Conservation (phyloP, 1,140 invertebrate genomes). For the Aphelenchoides avenae region DNA sequence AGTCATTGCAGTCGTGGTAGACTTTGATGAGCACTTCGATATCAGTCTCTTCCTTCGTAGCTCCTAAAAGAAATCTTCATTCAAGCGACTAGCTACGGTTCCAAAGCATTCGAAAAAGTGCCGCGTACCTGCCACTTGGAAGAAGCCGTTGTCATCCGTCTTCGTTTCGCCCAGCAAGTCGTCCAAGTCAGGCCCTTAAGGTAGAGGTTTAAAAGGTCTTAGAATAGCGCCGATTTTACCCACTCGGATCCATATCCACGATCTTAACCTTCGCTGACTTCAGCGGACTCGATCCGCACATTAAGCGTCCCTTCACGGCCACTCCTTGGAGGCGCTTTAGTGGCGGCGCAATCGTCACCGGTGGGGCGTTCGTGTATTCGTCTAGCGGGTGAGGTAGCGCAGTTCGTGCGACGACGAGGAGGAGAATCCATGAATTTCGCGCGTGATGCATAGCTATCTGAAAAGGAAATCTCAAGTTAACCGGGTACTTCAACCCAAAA, state of each 20-base stretch:
- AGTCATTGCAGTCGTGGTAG: conserved; percentile 31
- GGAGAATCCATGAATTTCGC: no score
- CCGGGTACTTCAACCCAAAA: no score
- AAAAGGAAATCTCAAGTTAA: no score
- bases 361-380: no score
- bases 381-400: no score
- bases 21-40: conserved; percentile 31
- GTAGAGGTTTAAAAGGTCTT: not conserved
- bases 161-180: conserved; percentile 26
- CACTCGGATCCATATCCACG: conserved; percentile 35
- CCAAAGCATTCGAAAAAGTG: no score
- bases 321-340: conserved; percentile 32
- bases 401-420: no score
- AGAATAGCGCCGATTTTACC: not conserved
- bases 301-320: conserved; percentile 31
- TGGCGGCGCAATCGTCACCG: not conserved
- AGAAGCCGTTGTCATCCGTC: conserved; percentile 26
- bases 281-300: conserved; percentile 29
- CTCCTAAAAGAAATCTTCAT: no score
- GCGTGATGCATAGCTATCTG: no score
- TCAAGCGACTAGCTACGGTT: no score
- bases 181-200: conserved; percentile 30
- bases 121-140: conserved; percentile 22
- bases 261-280: conserved; percentile 38
- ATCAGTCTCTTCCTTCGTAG: conserved; percentile 16